Percentiles rank a stretch among this genome's conserved stretches.
phyloP scores from a whole-genome alignment of 2,888 invertebrate species.

The Brachyptera putata region DNA sequence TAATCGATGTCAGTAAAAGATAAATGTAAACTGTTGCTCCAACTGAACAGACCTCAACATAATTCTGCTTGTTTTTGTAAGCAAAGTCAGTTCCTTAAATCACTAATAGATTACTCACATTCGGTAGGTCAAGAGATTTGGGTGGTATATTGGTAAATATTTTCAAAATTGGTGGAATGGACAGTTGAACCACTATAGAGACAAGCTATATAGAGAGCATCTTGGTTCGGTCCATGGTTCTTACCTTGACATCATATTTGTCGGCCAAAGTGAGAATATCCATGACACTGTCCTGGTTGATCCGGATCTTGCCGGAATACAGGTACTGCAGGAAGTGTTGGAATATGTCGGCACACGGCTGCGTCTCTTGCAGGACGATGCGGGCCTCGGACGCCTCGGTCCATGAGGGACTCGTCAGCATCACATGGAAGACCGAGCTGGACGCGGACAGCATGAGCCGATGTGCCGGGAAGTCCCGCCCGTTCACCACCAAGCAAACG shows the following conservation, averaged over 20 bases:
- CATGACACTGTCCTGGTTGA: slow-evolving; percentile 79
- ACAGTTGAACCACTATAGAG: too few species aligned
- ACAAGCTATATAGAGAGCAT: too few species aligned
- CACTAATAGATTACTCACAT: too few species aligned
- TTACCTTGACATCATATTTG: slow-evolving; percentile 88
- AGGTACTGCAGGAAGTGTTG: slow-evolving; percentile 84
- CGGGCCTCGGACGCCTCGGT: slow-evolving; percentile 81
- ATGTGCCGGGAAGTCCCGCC: slow-evolving; percentile 80
- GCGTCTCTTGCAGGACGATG: slow-evolving; percentile 81
- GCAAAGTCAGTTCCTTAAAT: too few species aligned
- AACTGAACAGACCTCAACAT: too few species aligned
- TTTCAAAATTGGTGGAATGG: too few species aligned
- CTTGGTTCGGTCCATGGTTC: too few species aligned
- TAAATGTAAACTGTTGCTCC: too few species aligned
- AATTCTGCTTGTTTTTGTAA: too few species aligned
- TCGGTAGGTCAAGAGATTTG: too few species aligned
- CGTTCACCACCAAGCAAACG: slow-evolving; percentile 77
- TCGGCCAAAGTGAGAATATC: slow-evolving; percentile 87
- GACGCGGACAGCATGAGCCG: slow-evolving; percentile 87
- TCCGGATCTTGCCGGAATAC: slow-evolving; percentile 85
- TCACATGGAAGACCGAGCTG: slow-evolving; percentile 94
- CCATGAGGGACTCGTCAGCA: slow-evolving; percentile 94
- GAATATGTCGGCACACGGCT: slow-evolving; percentile 79
- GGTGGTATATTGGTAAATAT: too few species aligned
- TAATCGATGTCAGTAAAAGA: too few species aligned